Percentiles rank a stretch among this genome's conserved stretches.
These are phyloP conservation scores for Tetragonula carbonaria DNA, from an alignment of 2,888 invertebrate species.

Conservation along the genomic window DNA sequence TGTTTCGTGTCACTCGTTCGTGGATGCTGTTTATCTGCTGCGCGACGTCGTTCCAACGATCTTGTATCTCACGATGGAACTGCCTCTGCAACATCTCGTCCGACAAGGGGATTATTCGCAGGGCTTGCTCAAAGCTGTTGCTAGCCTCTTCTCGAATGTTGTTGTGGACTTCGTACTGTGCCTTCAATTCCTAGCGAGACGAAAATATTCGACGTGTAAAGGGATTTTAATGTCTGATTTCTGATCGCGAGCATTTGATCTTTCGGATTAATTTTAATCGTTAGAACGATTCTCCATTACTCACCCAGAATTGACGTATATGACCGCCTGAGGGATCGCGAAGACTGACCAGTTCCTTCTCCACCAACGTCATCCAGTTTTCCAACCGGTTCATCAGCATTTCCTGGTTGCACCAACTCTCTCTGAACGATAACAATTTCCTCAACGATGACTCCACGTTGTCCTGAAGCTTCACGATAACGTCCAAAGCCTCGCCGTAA, in stretches of 20 bases:
- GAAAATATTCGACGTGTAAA: not conserved
- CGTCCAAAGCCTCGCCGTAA: constrained; percentile 90
- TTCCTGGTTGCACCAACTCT: constrained; percentile 91
- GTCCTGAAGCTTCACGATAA: constrained; percentile 90
- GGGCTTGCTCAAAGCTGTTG: constrained; percentile 90
- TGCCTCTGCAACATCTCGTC: constrained; percentile 93
- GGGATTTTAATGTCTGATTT: not conserved
- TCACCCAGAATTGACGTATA: constrained; percentile 92
- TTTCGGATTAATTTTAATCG: not conserved
- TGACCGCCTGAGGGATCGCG: constrained; percentile 88
- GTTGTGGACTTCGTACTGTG: constrained; percentile 93
- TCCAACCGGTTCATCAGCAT: constrained; percentile 90
- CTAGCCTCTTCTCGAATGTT: constrained; percentile 90
- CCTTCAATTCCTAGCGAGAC: constrained; percentile 89
- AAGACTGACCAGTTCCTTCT: constrained; percentile 88
- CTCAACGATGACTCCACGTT: constrained; percentile 90
- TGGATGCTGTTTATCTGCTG: constrained; percentile 88
- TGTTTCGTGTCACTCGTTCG: constrained; percentile 88
- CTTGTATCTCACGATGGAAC: constrained; percentile 91
- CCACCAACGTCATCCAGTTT: constrained; percentile 90
- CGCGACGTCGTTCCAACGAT: constrained; percentile 90
- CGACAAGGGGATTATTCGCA: constrained; percentile 92
- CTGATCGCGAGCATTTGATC: not conserved
- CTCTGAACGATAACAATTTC: constrained; percentile 90
- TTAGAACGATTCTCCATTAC: constrained; percentile 34